Evolutionary conservation across 2,797 vertebrate genomes (phyloP).

Genomic region (Bothrops alternatus): DNA sequence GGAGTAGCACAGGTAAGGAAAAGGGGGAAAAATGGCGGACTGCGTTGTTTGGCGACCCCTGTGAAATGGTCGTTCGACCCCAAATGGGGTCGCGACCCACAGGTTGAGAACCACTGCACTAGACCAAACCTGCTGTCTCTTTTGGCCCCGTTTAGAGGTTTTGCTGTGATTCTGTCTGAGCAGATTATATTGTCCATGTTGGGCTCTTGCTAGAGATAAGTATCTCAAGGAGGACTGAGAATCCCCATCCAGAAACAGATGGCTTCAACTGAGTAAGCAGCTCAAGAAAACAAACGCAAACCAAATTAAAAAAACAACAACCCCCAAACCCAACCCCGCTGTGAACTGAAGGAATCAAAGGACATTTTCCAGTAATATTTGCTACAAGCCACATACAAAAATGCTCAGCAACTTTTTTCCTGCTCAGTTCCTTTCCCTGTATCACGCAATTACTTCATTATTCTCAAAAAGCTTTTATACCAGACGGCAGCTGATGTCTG

Average conservation of each 20-base stretch:
- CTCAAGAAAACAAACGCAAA: constrained; percentile 8
- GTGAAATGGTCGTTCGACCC: too few species aligned
- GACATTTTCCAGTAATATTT: constrained; percentile 54
- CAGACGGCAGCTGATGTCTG: background rate
- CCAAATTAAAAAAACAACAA: background rate
- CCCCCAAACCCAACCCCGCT: background rate
- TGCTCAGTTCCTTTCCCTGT: constrained; percentile 9
- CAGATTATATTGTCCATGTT: constrained; percentile 38
- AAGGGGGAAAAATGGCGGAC: too few species aligned
- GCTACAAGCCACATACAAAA: constrained; percentile 23
- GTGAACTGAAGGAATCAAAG: constrained; percentile 25
- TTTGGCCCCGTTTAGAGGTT: constrained; percentile 6
- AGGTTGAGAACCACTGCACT: background rate
- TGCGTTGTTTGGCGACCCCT: too few species aligned
- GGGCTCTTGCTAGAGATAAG: constrained; percentile 32
- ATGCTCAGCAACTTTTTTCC: background rate
- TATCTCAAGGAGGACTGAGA: constrained; percentile 39
- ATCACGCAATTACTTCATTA: constrained; percentile 55
- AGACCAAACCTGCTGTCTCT: background rate
- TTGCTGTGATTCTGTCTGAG: constrained; percentile 6
- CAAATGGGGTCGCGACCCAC: too few species aligned
- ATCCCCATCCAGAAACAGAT: constrained; percentile 39
- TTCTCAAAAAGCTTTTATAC: constrained; percentile 52
- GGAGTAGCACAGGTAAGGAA: too few species aligned
- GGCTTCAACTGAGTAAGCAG: constrained; percentile 40